Base-by-base conservation (phyloP, 92 coral and sea anemone genomes). In the Phenganax stokvisi region DNA sequence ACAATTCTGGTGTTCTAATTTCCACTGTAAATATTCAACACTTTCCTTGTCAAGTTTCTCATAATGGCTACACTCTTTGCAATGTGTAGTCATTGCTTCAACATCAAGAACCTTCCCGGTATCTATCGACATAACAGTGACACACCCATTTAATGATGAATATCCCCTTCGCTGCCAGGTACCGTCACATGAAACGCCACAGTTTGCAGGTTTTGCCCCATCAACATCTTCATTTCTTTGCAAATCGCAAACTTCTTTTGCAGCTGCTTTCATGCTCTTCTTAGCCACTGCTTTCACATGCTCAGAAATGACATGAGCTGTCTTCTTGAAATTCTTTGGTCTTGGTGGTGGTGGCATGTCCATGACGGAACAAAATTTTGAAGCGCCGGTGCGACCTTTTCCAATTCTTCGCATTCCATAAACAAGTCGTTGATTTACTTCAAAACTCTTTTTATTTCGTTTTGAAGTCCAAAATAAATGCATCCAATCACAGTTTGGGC, bases 1-100 rank as follows among this genome's bases (percentile, higher is more conserved):
- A 84, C 85, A 80, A 47, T 72, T 64, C n/a, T 71, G 83, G 66
- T 87, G 89, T 9, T 83, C 87, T 29, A 84, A 80, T 12, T 75
- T 87, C 87, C 87, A 87, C 57, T 13, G 8, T n/a, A 63, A 76
- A 75, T 87, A 83, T 54, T 77, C 87, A 16, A 5, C n/a, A 58
- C 81, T 64, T 17, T 83, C 72, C 65, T 83, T 86, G 54, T 83
- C 87, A 7, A 87, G 76, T 58, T 79, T 79, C 8, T 72, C 73
- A 71, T 87, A 80, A 12, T 62, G 76, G 29, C 72, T 52, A 55
- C 86, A 82, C 57, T 81, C 54, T 44, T 51, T 44, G 15, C 62
- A 80, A 20, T 0, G 28, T 17, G 28, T 29, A 1, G 62, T 80
- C 0, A 71, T 10, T 51, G 63, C 51, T 16, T 59, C 59, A 81